Evolutionary conservation across 2,797 vertebrate species (phyloP).

Genomic region (Spheniscus humboldti): DNA sequence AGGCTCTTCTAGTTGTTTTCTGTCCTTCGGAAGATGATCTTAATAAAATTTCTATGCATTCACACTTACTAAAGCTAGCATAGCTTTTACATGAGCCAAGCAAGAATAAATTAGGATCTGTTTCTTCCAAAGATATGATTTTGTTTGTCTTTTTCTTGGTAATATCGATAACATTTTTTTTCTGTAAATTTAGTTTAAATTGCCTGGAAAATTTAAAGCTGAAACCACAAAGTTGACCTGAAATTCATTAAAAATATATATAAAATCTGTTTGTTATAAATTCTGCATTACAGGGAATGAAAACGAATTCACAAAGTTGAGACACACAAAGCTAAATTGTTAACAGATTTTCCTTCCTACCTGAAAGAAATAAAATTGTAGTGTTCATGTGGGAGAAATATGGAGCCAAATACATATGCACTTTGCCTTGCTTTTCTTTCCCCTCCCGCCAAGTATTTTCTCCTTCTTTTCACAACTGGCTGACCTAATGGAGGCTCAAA

Average conservation of each 20-base stretch:
- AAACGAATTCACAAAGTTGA: neutral
- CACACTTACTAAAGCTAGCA: neutral
- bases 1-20: neutral
- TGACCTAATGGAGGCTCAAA: constrained; percentile 23
- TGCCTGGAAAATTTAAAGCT: neutral
- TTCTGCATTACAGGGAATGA: constrained; percentile 1
- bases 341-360: constrained; percentile 65
- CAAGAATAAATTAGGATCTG: neutral
- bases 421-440: constrained; percentile 9
- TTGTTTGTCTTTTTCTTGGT: neutral
- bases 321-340: constrained; percentile 25
- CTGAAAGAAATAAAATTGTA: constrained; percentile 51
- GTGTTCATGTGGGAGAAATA: neutral
- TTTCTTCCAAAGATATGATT: neutral
- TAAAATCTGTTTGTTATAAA: neutral
- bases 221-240: neutral
- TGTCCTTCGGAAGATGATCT: neutral
- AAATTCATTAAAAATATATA: neutral
- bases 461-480: constrained; percentile 50
- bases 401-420: constrained; percentile 1
- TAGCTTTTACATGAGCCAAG: neutral
- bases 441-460: neutral
- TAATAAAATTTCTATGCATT: neutral
- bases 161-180: neutral
- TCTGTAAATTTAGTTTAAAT: constrained; percentile 1